A percentile compares a stretch with the other conserved stretches of the same genome.
Conservation (phyloP, 2,888 invertebrate species). For the Caenorhabditis macrosperma region DNA sequence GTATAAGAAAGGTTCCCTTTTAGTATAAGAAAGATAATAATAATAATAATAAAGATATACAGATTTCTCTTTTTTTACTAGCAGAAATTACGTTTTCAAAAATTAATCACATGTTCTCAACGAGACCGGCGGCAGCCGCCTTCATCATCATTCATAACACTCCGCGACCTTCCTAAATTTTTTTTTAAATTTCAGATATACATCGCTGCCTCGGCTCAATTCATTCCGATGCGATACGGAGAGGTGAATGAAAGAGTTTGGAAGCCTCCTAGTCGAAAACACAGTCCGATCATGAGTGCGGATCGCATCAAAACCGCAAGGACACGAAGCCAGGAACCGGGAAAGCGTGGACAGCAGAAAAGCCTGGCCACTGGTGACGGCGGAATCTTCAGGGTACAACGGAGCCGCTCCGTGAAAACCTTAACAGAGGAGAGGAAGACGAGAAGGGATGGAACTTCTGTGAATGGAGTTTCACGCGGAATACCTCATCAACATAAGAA, state of each 20-base stretch:
- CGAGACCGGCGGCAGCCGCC: too few species aligned
- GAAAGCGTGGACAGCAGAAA: background rate
- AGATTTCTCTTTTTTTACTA: too few species aligned
- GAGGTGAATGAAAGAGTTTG: conserved; percentile 46
- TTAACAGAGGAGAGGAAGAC: conserved; percentile 39
- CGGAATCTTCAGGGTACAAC: conserved; percentile 4
- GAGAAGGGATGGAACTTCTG: conserved; percentile 12
- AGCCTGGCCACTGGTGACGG: conserved; percentile 12
- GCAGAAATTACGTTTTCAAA: too few species aligned
- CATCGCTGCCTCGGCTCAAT: conserved; percentile 56
- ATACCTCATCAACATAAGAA: too few species aligned
- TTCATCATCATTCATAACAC: background rate
- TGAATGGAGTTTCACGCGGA: background rate
- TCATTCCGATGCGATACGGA: conserved; percentile 59
- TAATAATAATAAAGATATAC: too few species aligned
- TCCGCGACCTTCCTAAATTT: too few species aligned
- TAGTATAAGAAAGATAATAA: too few species aligned
- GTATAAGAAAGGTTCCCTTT: too few species aligned
- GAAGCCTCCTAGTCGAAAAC: conserved; percentile 61
- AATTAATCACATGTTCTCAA: too few species aligned
- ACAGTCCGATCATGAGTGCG: conserved; percentile 57
- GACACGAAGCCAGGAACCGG: conserved; percentile 54
- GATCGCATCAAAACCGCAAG: conserved; percentile 57
- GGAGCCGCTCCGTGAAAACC: conserved; percentile 44
- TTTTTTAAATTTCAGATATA: conserved; percentile 49